These are phyloP conservation scores for Melitaea cinxia DNA, from an alignment of 1,140 invertebrate genomes.

Conservation along the genomic window DNA sequence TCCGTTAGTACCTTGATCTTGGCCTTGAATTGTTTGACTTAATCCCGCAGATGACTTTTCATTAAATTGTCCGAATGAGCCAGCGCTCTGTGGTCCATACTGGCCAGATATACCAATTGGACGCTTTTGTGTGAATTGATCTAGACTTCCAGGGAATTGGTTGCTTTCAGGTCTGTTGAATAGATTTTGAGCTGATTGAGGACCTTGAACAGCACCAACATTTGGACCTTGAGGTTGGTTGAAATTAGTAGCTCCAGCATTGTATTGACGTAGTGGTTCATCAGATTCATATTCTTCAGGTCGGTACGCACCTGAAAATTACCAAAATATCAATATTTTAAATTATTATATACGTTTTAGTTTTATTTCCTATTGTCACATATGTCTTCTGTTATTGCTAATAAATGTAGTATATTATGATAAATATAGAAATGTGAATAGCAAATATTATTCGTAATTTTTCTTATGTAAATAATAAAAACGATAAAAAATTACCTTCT, in stretches of 20 bases:
- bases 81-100: slow-evolving; percentile 6
- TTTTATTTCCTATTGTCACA: too few relatives aligned
- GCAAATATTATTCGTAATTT: too few relatives aligned
- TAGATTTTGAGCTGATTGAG: not conserved
- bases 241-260: slow-evolving; percentile 15
- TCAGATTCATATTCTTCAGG: slow-evolving; percentile 59
- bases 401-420: too few relatives aligned
- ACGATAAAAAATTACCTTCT: slow-evolving; percentile 56
- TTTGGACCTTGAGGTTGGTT: slow-evolving; percentile 10
- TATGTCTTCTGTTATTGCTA: too few relatives aligned
- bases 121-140: not conserved
- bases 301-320: slow-evolving; percentile 63
- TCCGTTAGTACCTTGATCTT: slow-evolving; percentile 26
- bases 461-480: slow-evolving; percentile 42
- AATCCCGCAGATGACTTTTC: slow-evolving; percentile 3
- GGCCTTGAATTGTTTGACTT: slow-evolving; percentile 11
- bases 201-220: slow-evolving; percentile 26
- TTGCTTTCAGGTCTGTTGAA: slow-evolving; percentile 12
- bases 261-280: slow-evolving; percentile 29
- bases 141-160: slow-evolving; percentile 10
- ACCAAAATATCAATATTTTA: too few relatives aligned
- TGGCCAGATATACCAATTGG: slow-evolving; percentile 19
- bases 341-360: too few relatives aligned
- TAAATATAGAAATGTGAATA: too few relatives aligned
- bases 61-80: not conserved